phyloP scores from a whole-genome alignment of 2,797 vertebrate genomes.

The Leptatherina wallacei region DNA sequence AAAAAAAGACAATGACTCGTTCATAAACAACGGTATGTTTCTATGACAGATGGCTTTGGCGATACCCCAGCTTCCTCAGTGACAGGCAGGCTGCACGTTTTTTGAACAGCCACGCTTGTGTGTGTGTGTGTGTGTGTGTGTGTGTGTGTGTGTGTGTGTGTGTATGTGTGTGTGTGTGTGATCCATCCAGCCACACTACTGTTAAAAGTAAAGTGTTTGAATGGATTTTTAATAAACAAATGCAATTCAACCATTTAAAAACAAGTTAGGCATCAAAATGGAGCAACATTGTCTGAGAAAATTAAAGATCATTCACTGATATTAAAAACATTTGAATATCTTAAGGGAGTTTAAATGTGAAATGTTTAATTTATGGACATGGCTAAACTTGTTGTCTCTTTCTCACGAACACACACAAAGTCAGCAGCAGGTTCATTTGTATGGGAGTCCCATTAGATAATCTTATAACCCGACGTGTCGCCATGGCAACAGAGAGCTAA shows the following conservation, averaged over 20 bases:
- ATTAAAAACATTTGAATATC: background rate
- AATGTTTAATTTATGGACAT: background rate
- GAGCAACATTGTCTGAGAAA: background rate
- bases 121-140: too few relatives aligned
- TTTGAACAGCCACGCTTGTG: slow-evolving; percentile 10
- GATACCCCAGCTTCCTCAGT: background rate
- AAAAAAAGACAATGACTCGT: background rate
- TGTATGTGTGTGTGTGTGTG: too few relatives aligned
- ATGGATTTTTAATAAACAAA: background rate
- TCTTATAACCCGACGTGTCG: slow-evolving; percentile 75
- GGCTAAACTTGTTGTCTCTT: background rate
- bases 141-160: too few relatives aligned
- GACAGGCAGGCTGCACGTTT: slow-evolving; percentile 14
- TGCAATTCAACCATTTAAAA: background rate
- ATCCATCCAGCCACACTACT: background rate
- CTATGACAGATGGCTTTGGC: slow-evolving; percentile 2
- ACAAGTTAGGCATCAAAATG: background rate
- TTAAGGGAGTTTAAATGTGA: background rate
- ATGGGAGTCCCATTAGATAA: slow-evolving; percentile 62
- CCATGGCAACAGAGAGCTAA: slow-evolving; percentile 79
- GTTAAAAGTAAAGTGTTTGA: background rate
- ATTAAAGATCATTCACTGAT: background rate
- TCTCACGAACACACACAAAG: background rate
- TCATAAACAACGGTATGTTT: slow-evolving; percentile 8
- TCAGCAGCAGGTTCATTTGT: slow-evolving; percentile 52